phyloP scores from a whole-genome alignment of 1,140 invertebrate species.

The Apocrypta bakeri region DNA sequence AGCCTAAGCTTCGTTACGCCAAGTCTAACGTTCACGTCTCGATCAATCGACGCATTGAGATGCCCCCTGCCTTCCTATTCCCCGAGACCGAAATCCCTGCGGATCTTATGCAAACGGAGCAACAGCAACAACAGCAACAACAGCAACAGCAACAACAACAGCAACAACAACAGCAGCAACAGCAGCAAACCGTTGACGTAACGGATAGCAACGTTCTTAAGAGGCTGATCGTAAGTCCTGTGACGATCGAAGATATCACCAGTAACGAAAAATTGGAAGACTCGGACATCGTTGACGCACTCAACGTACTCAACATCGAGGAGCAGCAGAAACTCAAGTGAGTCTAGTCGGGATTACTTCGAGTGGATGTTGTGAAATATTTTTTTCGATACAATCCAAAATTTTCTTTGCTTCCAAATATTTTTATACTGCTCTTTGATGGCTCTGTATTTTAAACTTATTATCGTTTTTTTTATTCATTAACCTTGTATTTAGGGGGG shows the following conservation, averaged over 20 bases:
- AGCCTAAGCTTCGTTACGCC: conserved; percentile 82
- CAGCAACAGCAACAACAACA: conserved; percentile 61
- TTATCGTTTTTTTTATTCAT: too few relatives aligned
- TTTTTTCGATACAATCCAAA: too few relatives aligned
- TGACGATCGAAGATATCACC: conserved; percentile 56
- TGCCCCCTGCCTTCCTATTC: conserved; percentile 87
- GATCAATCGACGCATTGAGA: conserved; percentile 85
- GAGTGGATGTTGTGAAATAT: too few relatives aligned
- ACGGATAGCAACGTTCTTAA: conserved; percentile 64
- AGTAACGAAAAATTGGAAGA: conserved; percentile 69
- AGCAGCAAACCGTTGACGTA: conserved; percentile 61
- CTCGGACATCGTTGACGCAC: conserved; percentile 69
- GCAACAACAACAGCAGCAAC: conserved; percentile 59
- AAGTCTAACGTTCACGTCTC: conserved; percentile 78
- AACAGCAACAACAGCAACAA: conserved; percentile 57
- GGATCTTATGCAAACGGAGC: conserved; percentile 75
- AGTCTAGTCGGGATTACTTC: conserved; percentile 58
- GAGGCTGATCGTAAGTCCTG: conserved; percentile 43
- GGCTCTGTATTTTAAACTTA: too few relatives aligned
- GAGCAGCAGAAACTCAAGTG: conserved; percentile 71
- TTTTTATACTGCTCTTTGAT: too few relatives aligned
- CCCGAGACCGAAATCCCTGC: conserved; percentile 82
- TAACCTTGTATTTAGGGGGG: too few relatives aligned
- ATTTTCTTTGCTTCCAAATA: too few relatives aligned
- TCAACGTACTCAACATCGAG: conserved; percentile 72